Conservation (phyloP, 1,140 invertebrate species). For the Bombus superbus region DNA sequence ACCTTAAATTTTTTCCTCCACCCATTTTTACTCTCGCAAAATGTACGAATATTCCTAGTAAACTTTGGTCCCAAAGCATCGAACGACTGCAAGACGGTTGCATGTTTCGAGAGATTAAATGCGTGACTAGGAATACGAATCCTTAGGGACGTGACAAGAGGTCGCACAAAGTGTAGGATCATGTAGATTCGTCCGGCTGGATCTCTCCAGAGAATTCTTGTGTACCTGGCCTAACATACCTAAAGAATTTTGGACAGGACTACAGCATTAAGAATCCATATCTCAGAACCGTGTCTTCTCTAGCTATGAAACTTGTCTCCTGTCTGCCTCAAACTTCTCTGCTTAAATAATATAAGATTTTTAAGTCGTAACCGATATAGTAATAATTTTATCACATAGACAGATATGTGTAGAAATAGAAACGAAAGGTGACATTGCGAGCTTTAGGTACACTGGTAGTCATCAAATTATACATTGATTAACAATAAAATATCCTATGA, state of each 20-base stretch:
- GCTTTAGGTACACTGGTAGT: no score
- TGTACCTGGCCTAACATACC: slow-evolving; percentile 70
- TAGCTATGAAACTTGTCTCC: neutral
- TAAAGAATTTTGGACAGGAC: slow-evolving; percentile 50
- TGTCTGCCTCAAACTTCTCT: neutral
- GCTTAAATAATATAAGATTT: neutral
- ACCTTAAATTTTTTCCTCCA: neutral
- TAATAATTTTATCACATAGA: neutral
- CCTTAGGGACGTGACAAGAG: slow-evolving; percentile 72
- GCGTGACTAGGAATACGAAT: slow-evolving; percentile 79
- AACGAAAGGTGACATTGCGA: no score
- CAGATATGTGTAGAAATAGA: no score
- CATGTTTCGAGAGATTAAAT: slow-evolving; percentile 76
- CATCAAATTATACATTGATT: no score
- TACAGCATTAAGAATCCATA: slow-evolving; percentile 44
- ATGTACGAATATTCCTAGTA: neutral
- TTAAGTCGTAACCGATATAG: neutral
- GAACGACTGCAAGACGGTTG: slow-evolving; percentile 58
- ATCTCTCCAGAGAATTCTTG: slow-evolving; percentile 71
- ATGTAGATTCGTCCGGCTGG: slow-evolving; percentile 71
- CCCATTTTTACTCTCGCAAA: neutral
- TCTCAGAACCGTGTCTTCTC: neutral
- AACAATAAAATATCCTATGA: no score
- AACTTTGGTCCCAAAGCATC: neutral
- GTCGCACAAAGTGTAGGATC: slow-evolving; percentile 78